Base-by-base conservation (phyloP, 2,113 vertebrate species). In the Triplophysa tibetana region DNA sequence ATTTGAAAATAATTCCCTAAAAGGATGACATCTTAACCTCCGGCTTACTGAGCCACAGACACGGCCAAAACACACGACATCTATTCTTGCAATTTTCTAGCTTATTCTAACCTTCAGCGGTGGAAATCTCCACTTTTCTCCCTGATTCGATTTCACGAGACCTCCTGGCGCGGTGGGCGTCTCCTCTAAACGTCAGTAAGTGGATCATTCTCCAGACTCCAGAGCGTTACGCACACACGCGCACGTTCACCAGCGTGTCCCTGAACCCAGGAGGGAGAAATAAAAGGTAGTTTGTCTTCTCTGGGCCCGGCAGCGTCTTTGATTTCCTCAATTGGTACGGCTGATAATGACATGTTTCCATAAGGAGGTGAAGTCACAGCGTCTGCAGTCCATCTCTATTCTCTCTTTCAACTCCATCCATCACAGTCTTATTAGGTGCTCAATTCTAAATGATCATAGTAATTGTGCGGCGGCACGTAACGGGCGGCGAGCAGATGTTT, bases 291-390 rank as follows among this genome's bases (percentile, higher is more conserved):
- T 48, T 13, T 24, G 19, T 33, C 67, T 78, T 33, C 67, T 80
- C 72, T 85, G 56, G 33, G 77, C 78, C 81, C 60, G 70, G 54
- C 50, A 61, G 66, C 60, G 41, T 43, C 77, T 83, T 85, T 79
- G 78, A 83, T 80, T 86, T 78, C 72, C 50, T 60, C 50, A 38
- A 70, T 83, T 74, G 61, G 12, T 58, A 48, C 62, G 61, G 38
- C 54, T 54, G 58, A 78, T 86, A 86, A 88, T 82, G 83, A 86
- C 70, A 73, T 70, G n/a, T 78, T 82, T 74, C 62, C 60, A 41
- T 62, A 63, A 33, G n/a, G 33, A 45, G 26, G n/a, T 9, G 33
- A 64, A 80, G 70, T 80, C 52, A 5, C 23, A 26, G 73, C 21
- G 66, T 70, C 65, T 70, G 60, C 63, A 78, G 68, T 41, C 17